Evolutionary conservation across 2,797 vertebrate species (phyloP).

Genomic region (Catharus ustulatus): DNA sequence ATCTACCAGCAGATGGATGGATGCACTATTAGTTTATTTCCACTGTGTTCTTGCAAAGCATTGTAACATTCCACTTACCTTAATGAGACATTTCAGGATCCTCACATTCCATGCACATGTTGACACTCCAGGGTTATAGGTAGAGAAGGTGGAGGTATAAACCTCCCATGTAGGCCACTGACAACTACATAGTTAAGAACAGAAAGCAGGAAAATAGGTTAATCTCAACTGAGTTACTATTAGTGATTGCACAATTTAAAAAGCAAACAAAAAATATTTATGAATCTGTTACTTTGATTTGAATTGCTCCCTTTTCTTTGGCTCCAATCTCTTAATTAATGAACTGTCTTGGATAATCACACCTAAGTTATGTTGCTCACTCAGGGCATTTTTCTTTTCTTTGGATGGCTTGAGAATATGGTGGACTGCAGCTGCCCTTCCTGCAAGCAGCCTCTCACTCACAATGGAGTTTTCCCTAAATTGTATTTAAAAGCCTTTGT

Average conservation of each 20-base stretch:
- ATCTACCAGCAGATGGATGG: neutral
- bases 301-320: neutral
- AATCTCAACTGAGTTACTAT: neutral
- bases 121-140: neutral
- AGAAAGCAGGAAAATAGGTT: neutral
- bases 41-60: accelerated
- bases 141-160: neutral
- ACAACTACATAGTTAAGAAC: neutral
- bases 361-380: neutral
- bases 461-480: neutral
- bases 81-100: neutral
- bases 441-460: neutral
- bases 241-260: neutral
- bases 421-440: neutral
- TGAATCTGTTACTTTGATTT: neutral
- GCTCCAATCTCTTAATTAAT: neutral
- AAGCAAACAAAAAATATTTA: neutral
- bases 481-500: neutral
- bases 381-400: neutral
- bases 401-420: neutral
- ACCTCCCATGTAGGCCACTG: neutral
- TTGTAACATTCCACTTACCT: neutral
- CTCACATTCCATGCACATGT: accelerated
- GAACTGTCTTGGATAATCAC: neutral
- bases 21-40: neutral